Percentiles rank a stretch among this genome's conserved stretches.
Conservation (phyloP, 2,797 vertebrate species). For the Coccyzus lansbergi region DNA sequence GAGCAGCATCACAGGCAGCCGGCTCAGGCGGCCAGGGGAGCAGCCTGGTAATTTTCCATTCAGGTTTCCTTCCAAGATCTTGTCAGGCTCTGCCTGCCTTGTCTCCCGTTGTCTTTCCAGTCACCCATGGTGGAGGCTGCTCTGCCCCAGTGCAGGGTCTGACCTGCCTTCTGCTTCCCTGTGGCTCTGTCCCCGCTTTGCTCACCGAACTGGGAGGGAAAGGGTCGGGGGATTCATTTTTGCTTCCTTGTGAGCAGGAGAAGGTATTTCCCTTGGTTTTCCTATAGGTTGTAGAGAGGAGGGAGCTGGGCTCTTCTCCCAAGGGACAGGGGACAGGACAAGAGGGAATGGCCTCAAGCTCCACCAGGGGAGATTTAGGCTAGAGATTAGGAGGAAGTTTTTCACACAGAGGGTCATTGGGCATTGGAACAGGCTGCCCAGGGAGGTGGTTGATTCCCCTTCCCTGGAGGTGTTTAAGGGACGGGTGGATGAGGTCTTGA, state of each 20-base stretch:
- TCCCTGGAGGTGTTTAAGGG: too few relatives aligned
- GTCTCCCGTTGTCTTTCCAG: neutral
- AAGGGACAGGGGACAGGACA: too few relatives aligned
- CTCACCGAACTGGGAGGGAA: fast-evolving
- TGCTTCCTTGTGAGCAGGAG: neutral
- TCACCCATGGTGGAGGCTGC: neutral
- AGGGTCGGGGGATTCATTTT: neutral
- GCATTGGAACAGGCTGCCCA: too few relatives aligned
- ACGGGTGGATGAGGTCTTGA: too few relatives aligned
- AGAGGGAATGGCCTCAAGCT: too few relatives aligned
- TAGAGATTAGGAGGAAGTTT: too few relatives aligned
- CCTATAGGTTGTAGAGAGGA: too few relatives aligned
- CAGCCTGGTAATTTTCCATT: slow-evolving; percentile 67
- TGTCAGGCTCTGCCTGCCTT: neutral
- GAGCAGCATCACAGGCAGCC: neutral
- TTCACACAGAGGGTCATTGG: too few relatives aligned
- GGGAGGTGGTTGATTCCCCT: too few relatives aligned
- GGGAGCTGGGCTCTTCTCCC: too few relatives aligned
- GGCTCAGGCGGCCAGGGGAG: neutral
- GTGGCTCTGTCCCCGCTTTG: fast-evolving
- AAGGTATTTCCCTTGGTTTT: neutral
- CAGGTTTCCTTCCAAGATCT: slow-evolving; percentile 41
- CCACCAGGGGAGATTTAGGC: too few relatives aligned
- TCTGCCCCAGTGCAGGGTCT: fast-evolving
- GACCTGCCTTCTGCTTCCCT: neutral